phyloP scores from a whole-genome alignment of 2,113 vertebrate genomes.

The Anhinga rufa region DNA sequence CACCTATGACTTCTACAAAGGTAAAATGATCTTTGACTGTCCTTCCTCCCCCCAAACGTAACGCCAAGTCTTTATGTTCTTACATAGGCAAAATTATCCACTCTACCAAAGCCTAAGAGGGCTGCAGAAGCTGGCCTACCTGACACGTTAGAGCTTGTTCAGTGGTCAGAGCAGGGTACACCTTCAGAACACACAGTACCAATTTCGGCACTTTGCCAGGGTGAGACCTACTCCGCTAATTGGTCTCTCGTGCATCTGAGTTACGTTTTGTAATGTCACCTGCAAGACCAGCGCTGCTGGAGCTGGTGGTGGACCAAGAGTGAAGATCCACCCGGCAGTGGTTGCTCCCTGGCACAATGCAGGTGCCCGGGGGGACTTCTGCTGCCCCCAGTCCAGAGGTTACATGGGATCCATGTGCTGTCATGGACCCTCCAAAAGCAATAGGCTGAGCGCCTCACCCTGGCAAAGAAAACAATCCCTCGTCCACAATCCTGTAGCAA shows the following conservation, averaged over 20 bases:
- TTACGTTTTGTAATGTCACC: no score
- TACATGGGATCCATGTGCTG: accelerated
- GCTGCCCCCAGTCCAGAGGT: background rate
- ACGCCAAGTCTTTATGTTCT: no score
- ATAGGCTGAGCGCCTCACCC: background rate
- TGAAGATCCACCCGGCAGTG: background rate
- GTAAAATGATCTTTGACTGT: slow-evolving; percentile 9
- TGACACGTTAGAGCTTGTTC: background rate
- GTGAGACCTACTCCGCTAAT: background rate
- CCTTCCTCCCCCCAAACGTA: accelerated
- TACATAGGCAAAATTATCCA: accelerated
- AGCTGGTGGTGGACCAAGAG: background rate
- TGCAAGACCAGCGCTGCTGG: background rate
- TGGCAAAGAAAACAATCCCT: background rate
- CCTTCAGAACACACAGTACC: background rate
- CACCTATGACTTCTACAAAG: slow-evolving; percentile 89
- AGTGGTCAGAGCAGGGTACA: background rate
- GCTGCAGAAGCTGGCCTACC: background rate
- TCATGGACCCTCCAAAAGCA: background rate
- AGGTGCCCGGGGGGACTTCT: background rate
- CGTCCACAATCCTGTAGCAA: background rate
- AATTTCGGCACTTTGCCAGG: no score
- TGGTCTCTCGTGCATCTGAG: background rate
- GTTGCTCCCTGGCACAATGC: background rate
- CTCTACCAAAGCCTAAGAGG: background rate